Evolutionary conservation across 2,888 invertebrate genomes (phyloP).

Genomic region (Drosophila rellima): DNA sequence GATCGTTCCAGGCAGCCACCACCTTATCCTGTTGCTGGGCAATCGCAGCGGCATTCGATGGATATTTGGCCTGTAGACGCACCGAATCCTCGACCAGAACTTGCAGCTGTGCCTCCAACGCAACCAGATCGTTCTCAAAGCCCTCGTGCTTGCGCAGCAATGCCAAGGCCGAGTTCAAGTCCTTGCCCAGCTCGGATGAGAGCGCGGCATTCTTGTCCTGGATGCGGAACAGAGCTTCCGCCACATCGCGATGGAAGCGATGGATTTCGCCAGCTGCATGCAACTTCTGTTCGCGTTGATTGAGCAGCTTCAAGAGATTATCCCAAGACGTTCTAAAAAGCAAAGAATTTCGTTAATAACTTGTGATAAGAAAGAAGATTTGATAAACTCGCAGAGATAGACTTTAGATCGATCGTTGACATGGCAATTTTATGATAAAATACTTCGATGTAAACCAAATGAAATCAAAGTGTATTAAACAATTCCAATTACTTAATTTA

Average conservation of each 20-base stretch:
- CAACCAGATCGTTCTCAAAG: conserved; percentile 96
- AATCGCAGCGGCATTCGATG: conserved; percentile 96
- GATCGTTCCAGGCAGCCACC: conserved; percentile 93
- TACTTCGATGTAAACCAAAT: too few species aligned
- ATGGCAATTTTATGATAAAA: too few species aligned
- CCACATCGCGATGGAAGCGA: conserved; percentile 98
- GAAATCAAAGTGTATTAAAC: too few species aligned
- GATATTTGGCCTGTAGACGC: conserved; percentile 94
- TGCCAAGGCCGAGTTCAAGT: conserved; percentile 94
- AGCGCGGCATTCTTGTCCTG: conserved; percentile 95
- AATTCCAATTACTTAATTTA: too few species aligned
- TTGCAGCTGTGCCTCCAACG: conserved; percentile 95
- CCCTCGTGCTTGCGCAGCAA: conserved; percentile 95
- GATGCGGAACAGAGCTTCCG: conserved; percentile 95
- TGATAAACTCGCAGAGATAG: too few species aligned
- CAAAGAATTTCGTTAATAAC: background rate
- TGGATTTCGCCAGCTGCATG: conserved; percentile 98
- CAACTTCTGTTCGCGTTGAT: conserved; percentile 93
- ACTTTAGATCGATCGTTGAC: too few species aligned
- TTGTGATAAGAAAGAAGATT: background rate
- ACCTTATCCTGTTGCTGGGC: conserved; percentile 94
- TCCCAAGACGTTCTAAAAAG: conserved; percentile 92
- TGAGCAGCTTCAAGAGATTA: conserved; percentile 93
- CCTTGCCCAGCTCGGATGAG: conserved; percentile 92
- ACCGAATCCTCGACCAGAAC: conserved; percentile 97